Conservation (phyloP, 1,140 invertebrate genomes). For the Leptonema lineaticorne region DNA sequence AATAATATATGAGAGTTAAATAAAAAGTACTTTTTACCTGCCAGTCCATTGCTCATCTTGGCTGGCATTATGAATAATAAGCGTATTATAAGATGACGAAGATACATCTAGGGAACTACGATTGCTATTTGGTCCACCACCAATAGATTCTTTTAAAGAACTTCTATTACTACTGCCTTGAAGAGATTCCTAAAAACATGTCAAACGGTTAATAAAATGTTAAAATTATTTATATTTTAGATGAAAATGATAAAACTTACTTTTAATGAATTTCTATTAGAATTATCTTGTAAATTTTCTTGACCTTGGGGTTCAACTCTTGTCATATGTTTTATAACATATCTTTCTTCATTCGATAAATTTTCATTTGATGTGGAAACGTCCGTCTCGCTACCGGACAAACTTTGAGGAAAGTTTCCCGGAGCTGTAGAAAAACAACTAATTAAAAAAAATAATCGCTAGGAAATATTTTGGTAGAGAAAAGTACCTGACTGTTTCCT, state of each 20-base stretch:
- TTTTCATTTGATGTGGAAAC: slow-evolving; percentile 89
- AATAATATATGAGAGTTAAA: neutral
- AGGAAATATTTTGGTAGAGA: neutral
- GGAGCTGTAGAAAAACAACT: slow-evolving; percentile 46
- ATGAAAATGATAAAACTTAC: slow-evolving; percentile 39
- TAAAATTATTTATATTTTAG: neutral
- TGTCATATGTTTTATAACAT: slow-evolving; percentile 78
- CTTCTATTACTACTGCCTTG: slow-evolving; percentile 65
- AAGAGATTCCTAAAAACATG: slow-evolving; percentile 49
- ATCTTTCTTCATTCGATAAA: slow-evolving; percentile 80
- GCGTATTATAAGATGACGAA: slow-evolving; percentile 76
- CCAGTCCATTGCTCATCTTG: slow-evolving; percentile 67
- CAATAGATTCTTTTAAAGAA: slow-evolving; percentile 69
- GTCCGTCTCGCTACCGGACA: slow-evolving; percentile 87
- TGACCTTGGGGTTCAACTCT: slow-evolving; percentile 91
- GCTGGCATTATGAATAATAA: slow-evolving; percentile 75
- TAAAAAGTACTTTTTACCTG: slow-evolving; percentile 48
- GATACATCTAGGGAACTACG: slow-evolving; percentile 72
- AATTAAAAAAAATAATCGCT: neutral
- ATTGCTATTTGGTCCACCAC: slow-evolving; percentile 68
- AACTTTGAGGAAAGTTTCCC: slow-evolving; percentile 68
- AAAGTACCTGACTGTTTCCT: slow-evolving; percentile 51
- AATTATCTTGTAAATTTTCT: slow-evolving; percentile 67
- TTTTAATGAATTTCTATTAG: slow-evolving; percentile 54
- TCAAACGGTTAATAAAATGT: neutral